Evolutionary conservation across 2,113 vertebrate genomes (phyloP).

Genomic region (Caracal caracal): DNA sequence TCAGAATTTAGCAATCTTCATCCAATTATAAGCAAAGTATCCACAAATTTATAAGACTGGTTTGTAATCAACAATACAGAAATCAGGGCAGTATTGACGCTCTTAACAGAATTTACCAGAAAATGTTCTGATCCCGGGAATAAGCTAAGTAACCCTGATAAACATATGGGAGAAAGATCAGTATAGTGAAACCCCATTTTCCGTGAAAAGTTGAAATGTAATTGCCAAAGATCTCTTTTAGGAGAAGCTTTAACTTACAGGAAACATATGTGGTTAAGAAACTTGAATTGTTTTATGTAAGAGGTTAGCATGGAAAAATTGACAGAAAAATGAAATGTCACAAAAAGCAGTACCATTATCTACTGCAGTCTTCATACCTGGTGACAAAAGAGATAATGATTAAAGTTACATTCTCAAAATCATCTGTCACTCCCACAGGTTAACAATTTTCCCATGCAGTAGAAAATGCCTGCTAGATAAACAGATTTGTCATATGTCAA

Average conservation of each 20-base stretch:
- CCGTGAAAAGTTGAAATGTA: slow-evolving; percentile 11
- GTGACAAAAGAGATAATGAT: slow-evolving; percentile 60
- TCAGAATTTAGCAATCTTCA: not conserved
- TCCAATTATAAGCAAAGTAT: slow-evolving; percentile 2
- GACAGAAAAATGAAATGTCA: slow-evolving; percentile 62
- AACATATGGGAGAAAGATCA: not conserved
- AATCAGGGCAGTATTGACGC: not conserved
- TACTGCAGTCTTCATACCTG: slow-evolving; percentile 5
- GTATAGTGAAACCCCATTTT: not conserved
- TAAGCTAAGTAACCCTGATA: not conserved
- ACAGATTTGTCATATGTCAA: slow-evolving; percentile 45
- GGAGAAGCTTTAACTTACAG: slow-evolving; percentile 30
- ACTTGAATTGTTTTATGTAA: slow-evolving; percentile 24
- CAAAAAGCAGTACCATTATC: slow-evolving; percentile 36
- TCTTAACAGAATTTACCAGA: not conserved
- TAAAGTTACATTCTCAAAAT: slow-evolving; percentile 61
- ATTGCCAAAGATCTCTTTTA: slow-evolving; percentile 23
- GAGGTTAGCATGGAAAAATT: slow-evolving; percentile 42
- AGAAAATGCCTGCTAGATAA: slow-evolving; percentile 57
- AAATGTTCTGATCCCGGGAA: slow-evolving; percentile 5
- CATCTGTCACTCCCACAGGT: slow-evolving; percentile 53
- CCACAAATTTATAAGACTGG: not conserved
- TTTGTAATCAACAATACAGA: not conserved
- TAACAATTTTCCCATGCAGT: slow-evolving; percentile 47
- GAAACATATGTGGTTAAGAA: slow-evolving; percentile 37